Base-by-base conservation (phyloP, 2,797 vertebrate species). In the Pogonophryne albipinna region DNA sequence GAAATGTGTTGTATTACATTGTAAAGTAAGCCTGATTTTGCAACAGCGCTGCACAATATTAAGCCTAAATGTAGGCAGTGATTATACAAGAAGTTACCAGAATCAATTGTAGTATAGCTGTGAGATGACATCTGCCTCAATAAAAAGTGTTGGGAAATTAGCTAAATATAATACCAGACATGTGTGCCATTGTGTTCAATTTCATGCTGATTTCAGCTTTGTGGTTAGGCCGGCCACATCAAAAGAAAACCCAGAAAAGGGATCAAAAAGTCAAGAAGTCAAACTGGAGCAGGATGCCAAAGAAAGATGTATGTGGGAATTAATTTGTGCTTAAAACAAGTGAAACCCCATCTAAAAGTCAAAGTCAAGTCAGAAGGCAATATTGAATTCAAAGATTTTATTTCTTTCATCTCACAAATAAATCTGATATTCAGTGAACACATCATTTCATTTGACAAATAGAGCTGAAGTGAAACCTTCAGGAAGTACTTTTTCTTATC, bases 381-480 rank as follows among this genome's bases (percentile, higher is more conserved):
- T n/a, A 46, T 1, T 79, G 12, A 41, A 10, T 66, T 79, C 11
- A 74, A 47, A 55, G 2, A 2, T 76, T 88, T 88, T 85, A 86
- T 89, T 87, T 75, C 2, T 57, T 84, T 65, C 8, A 31, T n/a
- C 63, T 27, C 55, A 74, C 63, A 51, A 51, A 10, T 4, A 61
- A 45, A 46, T 63, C 17, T 45, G 10, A 42, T 14, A 51, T 31
- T 8, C 10, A 71, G 20, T n/a, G 1, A 53, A 75, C 51, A 76
- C 4, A 1, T 57, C 10, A 42, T 44, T 56, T 57, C 7, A 64
- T 50, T 52, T 62, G 11, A 67, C 27, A 64, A 57, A 62, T 27
- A 14, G 17, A 27, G 16, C 16, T 61, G 23, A 60, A 81, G 79
- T 78, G 61, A 88, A 87, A 89, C 61, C 69, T 82, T 86, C 82